Percentiles rank a stretch among this genome's conserved stretches.
phyloP scores from a whole-genome alignment of 2,797 vertebrate species.

The Falco concolor region DNA sequence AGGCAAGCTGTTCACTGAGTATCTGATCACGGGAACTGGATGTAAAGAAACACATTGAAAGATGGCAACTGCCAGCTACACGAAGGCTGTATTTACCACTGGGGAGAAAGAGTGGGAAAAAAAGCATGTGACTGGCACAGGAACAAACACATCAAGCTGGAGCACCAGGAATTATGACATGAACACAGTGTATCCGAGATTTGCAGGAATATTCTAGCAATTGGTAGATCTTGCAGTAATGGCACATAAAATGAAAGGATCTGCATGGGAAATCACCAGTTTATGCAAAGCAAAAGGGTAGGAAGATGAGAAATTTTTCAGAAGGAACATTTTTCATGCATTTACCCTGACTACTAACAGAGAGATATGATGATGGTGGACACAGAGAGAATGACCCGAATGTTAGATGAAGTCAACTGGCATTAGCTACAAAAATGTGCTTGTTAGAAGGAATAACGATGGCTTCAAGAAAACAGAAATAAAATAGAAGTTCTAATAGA shows the following conservation, averaged over 20 bases:
- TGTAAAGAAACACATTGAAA: fast-evolving
- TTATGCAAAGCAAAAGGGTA: background rate
- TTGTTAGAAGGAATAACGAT: background rate
- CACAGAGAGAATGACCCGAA: background rate
- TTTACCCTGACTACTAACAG: background rate
- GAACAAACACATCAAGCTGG: background rate
- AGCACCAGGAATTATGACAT: background rate
- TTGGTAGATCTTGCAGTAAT: background rate
- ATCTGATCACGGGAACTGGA: background rate
- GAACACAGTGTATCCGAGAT: background rate
- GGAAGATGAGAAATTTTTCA: background rate
- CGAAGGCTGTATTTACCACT: background rate
- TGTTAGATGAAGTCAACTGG: background rate
- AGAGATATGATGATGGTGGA: background rate
- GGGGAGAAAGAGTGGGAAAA: background rate
- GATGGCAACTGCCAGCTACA: background rate
- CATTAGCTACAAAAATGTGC: background rate
- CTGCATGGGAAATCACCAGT: background rate
- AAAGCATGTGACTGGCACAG: background rate
- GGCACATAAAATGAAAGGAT: background rate
- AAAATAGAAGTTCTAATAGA: conserved; percentile 20
- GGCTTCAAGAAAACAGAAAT: background rate
- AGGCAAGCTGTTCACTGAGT: background rate
- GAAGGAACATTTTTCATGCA: background rate
- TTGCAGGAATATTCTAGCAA: background rate